Conservation (phyloP, 2,888 invertebrate species). For the Alentia gelatinosa region DNA sequence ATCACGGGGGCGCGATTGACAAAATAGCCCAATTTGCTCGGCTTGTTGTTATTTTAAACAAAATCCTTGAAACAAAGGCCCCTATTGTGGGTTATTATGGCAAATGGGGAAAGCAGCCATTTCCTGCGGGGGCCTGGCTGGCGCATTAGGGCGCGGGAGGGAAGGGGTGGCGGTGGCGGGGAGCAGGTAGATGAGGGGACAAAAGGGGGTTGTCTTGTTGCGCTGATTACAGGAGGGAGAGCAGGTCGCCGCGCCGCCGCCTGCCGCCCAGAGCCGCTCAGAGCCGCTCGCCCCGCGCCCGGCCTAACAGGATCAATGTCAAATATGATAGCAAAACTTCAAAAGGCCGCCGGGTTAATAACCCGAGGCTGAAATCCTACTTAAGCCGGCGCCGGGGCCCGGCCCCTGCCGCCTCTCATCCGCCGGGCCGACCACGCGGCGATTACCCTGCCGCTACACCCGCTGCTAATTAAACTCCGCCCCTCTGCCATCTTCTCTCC, state of each 20-base stretch:
- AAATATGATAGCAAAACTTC: conserved; percentile 57
- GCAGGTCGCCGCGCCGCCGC: background rate
- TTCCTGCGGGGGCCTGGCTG: conserved; percentile 43
- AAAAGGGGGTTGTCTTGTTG: conserved; percentile 45
- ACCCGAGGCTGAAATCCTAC: conserved; percentile 51
- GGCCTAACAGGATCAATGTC: conserved; percentile 56
- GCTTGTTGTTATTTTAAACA: conserved; percentile 49
- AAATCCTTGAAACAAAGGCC: conserved; percentile 55
- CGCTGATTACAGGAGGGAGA: conserved; percentile 34
- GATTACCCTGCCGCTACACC: conserved; percentile 34
- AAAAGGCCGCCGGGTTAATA: conserved; percentile 55
- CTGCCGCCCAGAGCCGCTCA: background rate
- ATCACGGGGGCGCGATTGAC: conserved; percentile 46
- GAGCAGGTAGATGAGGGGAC: background rate
- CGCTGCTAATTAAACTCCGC: background rate
- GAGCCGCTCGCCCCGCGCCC: conserved; percentile 32
- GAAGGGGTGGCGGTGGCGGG: conserved; percentile 24
- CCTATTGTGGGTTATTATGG: conserved; percentile 52
- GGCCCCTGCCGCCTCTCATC: conserved; percentile 5
- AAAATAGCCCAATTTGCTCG: conserved; percentile 49
- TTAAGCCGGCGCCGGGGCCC: background rate
- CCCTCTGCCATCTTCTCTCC: background rate
- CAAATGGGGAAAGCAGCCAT: conserved; percentile 50
- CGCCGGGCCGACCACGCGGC: conserved; percentile 13
- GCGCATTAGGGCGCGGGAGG: conserved; percentile 21